Base-by-base conservation (phyloP, 2,888 invertebrate species). In the Pecten maximus region DNA sequence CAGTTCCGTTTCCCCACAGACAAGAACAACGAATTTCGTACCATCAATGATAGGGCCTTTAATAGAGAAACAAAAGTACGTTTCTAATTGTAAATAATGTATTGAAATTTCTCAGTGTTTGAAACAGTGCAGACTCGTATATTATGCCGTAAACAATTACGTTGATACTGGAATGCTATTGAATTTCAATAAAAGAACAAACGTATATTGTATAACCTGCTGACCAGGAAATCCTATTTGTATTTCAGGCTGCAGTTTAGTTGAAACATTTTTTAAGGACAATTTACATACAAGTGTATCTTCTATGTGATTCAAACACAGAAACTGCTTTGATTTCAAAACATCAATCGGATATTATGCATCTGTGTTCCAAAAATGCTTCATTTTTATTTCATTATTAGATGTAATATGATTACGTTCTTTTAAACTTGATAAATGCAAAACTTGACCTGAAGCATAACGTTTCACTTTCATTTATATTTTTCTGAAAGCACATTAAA, bases 1-100 rank as follows among this genome's bases (percentile, higher is more conserved):
- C 4, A 74, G 8, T 35, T 74, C 74, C 74, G 74, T 28, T 74
- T 74, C n/a, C 54, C n/a, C 54, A 28, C 74, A 35, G 74, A 35
- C 28, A 28, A 35, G 74, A 74, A 74, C 23, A n/a, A 54, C 23
- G 54, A 2, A 54, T 35, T 6, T 28, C 23, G 74, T 35, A 35
- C 35, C 23, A 74, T 35, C 23, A 74, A 6, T 10, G 74, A 74
- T 35, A 12, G 74, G 74, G 28, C 74, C 35, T 74, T 35, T 35
- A 35, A 74, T 74, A 74, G 74, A 23, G 28, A 74, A 35, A 23
- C 16, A 74, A 74, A 74, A 74, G 74, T 74, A 35, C 74, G 35
- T 74, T 74, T 19, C 35, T 74, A 74, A 74, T 74, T 74, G 74
- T 74, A 74, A 74, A 74, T 74, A 74, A 74, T 74, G 74, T 74